Percentiles rank a stretch among this genome's conserved stretches.
Conservation (phyloP, 92 coral and sea anemone genomes). For the Heliopora coerulea region DNA sequence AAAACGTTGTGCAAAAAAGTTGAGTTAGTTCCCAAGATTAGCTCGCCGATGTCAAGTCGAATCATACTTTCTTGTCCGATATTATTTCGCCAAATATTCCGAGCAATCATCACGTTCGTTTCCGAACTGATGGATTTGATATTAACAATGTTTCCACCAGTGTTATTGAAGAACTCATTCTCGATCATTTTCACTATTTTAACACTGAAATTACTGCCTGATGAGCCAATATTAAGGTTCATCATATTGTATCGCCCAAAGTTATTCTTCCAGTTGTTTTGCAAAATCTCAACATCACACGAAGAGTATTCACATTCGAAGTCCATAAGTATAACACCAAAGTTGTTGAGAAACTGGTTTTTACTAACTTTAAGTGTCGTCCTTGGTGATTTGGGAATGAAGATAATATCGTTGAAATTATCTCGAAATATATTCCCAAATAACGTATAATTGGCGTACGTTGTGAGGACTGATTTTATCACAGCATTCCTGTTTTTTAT, state of each 20-base stretch:
- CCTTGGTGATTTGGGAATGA: not conserved
- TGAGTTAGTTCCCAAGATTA: not conserved
- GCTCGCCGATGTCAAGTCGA: not conserved
- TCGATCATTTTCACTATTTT: not conserved
- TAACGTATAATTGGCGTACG: not conserved
- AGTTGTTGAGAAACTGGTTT: conserved; percentile 9
- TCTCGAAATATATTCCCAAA: conserved; percentile 10
- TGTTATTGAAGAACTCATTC: conserved; percentile 19
- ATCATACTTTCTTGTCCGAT: not conserved
- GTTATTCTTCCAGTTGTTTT: not conserved
- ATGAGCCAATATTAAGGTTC: not conserved
- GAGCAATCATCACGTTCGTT: not conserved
- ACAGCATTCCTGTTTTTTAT: not conserved
- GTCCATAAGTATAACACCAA: not conserved
- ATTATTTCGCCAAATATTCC: conserved; percentile 1
- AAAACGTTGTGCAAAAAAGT: not conserved
- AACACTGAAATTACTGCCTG: not conserved
- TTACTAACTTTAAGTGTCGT: not conserved
- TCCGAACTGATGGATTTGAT: not conserved
- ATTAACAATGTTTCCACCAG: conserved; percentile 2
- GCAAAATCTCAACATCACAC: not conserved
- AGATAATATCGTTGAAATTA: not conserved
- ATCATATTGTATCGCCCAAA: not conserved
- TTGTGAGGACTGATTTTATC: not conserved
- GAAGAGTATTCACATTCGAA: not conserved